phyloP scores from a whole-genome alignment of 37 sponge, comb jelly and placozoan species.

The Crambe crambe region DNA sequence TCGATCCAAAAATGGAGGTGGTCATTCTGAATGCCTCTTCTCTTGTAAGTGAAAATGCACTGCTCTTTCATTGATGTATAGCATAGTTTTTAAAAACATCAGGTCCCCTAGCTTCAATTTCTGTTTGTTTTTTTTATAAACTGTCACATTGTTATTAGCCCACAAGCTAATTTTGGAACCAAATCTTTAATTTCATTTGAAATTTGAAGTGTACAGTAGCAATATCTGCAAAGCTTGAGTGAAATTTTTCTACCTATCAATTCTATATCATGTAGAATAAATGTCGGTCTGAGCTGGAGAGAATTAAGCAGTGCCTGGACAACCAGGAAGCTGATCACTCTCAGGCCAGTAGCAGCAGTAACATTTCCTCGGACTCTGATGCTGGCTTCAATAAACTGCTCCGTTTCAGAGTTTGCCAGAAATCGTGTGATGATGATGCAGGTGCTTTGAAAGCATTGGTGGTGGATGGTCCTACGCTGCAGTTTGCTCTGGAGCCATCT shows the following conservation, averaged over 20 bases:
- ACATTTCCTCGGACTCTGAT: not conserved
- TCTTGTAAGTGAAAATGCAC: slow-evolving; percentile 28
- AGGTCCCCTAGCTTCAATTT: no score
- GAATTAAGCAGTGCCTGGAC: not conserved
- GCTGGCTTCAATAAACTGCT: not conserved
- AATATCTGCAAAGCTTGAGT: no score
- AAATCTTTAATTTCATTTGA: no score
- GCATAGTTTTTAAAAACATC: no score
- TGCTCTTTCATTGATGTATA: no score
- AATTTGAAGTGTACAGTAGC: no score
- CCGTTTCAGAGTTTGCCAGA: not conserved
- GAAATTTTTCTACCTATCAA: not conserved
- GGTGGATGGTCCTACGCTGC: slow-evolving; percentile 74
- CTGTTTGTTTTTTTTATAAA: no score
- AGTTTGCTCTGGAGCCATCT: slow-evolving; percentile 28
- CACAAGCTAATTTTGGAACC: no score
- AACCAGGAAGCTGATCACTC: not conserved
- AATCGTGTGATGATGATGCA: not conserved
- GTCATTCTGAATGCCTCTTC: slow-evolving; percentile 49
- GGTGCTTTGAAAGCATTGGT: slow-evolving; percentile 52
- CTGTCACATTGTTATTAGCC: no score
- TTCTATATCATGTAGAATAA: slow-evolving; percentile 27
- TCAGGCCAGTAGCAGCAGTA: not conserved
- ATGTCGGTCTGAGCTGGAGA: slow-evolving; percentile 8
- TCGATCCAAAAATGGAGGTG: slow-evolving; percentile 55